Evolutionary conservation across 2,113 vertebrate genomes (phyloP).

Genomic region (Mobula hypostoma): DNA sequence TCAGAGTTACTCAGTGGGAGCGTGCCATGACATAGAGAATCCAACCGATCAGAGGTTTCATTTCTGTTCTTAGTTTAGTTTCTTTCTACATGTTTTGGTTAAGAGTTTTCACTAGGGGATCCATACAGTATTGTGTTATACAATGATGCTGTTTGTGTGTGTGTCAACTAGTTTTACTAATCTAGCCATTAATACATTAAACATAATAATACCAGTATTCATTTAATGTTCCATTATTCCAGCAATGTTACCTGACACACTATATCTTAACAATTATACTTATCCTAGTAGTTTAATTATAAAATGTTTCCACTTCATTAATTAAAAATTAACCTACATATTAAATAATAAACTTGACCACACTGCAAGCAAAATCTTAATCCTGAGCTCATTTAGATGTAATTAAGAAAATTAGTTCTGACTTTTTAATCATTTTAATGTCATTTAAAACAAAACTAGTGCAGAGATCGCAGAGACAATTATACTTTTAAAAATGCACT

Average conservation of each 20-base stretch:
- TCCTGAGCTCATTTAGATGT: not conserved
- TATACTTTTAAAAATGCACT: not conserved
- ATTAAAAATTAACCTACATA: not conserved
- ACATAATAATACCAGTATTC: not conserved
- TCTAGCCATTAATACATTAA: not conserved
- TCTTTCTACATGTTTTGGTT: not conserved
- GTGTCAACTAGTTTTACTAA: not conserved
- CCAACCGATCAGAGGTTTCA: not conserved
- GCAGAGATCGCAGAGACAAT: not conserved
- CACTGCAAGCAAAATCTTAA: not conserved
- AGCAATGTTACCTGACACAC: not conserved
- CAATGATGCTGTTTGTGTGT: not conserved
- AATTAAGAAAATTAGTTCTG: not conserved
- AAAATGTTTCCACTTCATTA: not conserved
- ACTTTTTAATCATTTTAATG: not conserved
- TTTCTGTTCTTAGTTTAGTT: not conserved
- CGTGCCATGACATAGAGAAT: not conserved
- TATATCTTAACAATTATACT: not conserved
- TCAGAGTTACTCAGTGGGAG: not conserved
- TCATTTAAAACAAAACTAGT: not conserved
- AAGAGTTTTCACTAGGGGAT: not conserved
- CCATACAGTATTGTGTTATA: not conserved
- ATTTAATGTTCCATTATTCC: not conserved
- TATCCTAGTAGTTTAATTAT: not conserved
- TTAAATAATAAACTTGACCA: not conserved